phyloP scores from a whole-genome alignment of 2,113 vertebrate genomes.

The Gnathonemus echidnorhynchus region DNA sequence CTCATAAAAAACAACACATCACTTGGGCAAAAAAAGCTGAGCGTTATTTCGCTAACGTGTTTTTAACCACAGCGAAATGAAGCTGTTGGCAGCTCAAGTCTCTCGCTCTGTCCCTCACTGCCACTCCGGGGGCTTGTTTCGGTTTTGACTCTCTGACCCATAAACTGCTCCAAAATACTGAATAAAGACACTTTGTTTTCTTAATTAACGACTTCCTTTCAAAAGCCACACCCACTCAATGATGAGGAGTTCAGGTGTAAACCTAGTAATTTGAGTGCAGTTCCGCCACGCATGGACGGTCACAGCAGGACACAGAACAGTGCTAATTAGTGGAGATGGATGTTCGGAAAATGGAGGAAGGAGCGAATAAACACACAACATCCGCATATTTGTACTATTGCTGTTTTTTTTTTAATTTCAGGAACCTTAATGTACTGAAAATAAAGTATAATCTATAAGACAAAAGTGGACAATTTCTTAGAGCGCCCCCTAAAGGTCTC shows the following conservation, averaged over 20 bases:
- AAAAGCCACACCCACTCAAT: not conserved
- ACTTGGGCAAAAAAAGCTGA: too few relatives aligned
- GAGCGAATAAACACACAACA: not conserved
- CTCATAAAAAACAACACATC: not conserved
- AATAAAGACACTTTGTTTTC: not conserved
- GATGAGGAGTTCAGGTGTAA: not conserved
- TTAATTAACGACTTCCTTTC: not conserved
- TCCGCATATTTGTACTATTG: not conserved
- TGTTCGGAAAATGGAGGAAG: not conserved
- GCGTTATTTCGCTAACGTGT: not conserved
- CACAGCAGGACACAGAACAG: too few relatives aligned
- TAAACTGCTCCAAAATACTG: not conserved
- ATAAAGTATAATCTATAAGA: not conserved
- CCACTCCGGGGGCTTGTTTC: not conserved
- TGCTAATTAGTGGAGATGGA: too few relatives aligned
- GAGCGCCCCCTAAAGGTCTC: not conserved
- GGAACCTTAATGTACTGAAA: not conserved
- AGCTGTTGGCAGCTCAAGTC: accelerated
- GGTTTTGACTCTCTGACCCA: not conserved
- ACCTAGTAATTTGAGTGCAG: not conserved
- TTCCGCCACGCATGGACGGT: too few relatives aligned
- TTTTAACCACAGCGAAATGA: not conserved
- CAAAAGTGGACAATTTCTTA: not conserved
- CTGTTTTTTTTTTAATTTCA: not conserved
- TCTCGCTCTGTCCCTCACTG: not conserved